Evolutionary conservation across 2,113 vertebrate genomes (phyloP).

Genomic region (Pachyramphus minor): DNA sequence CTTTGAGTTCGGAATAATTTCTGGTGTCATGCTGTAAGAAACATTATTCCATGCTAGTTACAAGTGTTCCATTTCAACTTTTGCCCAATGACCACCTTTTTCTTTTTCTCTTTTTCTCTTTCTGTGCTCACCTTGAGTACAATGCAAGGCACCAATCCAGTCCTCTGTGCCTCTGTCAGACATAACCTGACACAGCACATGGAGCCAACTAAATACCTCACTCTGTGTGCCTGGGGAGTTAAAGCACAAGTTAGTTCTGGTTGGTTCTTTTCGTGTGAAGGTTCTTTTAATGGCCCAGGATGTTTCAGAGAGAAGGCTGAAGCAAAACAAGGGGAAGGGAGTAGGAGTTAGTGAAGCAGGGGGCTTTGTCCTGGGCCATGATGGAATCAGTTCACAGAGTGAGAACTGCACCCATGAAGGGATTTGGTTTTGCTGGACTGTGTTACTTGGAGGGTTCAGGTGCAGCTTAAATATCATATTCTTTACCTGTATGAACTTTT

Average conservation of each 20-base stretch:
- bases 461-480: not conserved
- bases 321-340: not conserved
- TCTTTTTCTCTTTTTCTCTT: not conserved
- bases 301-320: not conserved
- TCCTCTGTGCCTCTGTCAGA: not conserved
- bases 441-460: not conserved
- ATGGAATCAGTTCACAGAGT: not conserved
- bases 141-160: not conserved
- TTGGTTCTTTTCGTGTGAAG: accelerated
- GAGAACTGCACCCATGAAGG: not conserved
- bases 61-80: not conserved
- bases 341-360: not conserved
- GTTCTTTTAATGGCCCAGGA: too few species aligned
- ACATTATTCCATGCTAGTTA: not conserved
- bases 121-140: not conserved
- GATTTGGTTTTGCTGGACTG: not conserved
- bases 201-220: not conserved
- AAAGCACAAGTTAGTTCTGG: not conserved
- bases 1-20: not conserved
- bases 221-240: not conserved
- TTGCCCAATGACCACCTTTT: not conserved
- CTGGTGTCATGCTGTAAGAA: not conserved
- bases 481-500: not conserved
- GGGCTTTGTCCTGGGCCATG: not conserved
- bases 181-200: accelerated